A percentile compares a stretch with the other conserved stretches of the same genome.
Evolutionary conservation across 2,797 vertebrate species (phyloP).

Genomic region (Enteromius paludinosus): DNA sequence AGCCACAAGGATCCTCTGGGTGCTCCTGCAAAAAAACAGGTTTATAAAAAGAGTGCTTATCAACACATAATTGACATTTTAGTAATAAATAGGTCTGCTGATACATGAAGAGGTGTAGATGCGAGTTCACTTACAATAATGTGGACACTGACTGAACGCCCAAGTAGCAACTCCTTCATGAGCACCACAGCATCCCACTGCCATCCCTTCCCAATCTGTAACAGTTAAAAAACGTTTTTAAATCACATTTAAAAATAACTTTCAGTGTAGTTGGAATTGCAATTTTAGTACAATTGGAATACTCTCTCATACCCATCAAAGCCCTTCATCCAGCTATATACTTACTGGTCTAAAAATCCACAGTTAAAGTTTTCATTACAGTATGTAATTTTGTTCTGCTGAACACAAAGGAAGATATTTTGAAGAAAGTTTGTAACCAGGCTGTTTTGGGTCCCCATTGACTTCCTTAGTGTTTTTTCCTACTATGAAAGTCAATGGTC

Average conservation of each 20-base stretch:
- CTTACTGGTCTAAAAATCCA: background rate
- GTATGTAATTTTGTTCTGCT: too few relatives aligned
- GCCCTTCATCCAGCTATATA: background rate
- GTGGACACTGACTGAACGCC: constrained; percentile 78
- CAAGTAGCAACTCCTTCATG: constrained; percentile 83
- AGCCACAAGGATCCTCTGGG: constrained; percentile 73
- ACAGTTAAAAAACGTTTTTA: background rate
- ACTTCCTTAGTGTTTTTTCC: too few relatives aligned
- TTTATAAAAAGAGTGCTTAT: background rate
- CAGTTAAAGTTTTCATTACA: background rate
- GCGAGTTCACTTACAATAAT: constrained; percentile 75
- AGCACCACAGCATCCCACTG: constrained; percentile 85
- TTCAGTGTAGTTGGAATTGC: background rate
- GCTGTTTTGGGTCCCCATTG: too few relatives aligned
- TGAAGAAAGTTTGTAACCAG: too few relatives aligned
- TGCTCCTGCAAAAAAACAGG: constrained; percentile 75
- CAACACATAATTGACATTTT: background rate
- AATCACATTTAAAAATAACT: background rate
- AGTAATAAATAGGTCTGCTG: background rate
- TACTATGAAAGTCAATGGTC: too few relatives aligned
- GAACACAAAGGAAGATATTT: too few relatives aligned
- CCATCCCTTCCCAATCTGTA: constrained; percentile 81
- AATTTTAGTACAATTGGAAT: background rate
- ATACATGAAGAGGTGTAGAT: background rate
- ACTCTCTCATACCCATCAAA: background rate